Evolutionary conservation across 2,888 invertebrate genomes (phyloP).

Genomic region (Diplazon laetatorius): DNA sequence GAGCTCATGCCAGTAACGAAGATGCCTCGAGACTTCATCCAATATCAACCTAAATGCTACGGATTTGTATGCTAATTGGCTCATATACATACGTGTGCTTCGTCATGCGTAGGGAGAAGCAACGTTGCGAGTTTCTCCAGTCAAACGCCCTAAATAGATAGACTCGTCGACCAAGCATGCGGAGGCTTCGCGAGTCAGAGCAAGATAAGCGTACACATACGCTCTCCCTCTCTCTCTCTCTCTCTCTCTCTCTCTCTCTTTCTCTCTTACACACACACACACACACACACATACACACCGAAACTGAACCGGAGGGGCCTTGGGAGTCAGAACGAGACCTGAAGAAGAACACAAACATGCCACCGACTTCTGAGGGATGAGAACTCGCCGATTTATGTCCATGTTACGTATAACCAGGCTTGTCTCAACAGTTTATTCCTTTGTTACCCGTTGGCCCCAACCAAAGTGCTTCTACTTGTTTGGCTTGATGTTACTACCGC

Average conservation of each 20-base stretch:
- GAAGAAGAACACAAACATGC: slow-evolving; percentile 49
- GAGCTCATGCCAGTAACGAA: slow-evolving; percentile 49
- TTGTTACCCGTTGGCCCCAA: slow-evolving; percentile 30
- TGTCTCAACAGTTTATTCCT: slow-evolving; percentile 51
- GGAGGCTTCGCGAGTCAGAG: slow-evolving; percentile 14
- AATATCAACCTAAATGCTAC: slow-evolving; percentile 76
- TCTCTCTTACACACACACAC: not conserved
- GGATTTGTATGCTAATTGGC: slow-evolving; percentile 77
- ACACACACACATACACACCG: not conserved
- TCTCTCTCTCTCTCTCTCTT: not conserved
- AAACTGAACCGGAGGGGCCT: slow-evolving; percentile 2
- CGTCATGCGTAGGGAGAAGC: slow-evolving; percentile 50
- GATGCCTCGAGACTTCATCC: slow-evolving; percentile 60
- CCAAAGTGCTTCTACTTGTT: slow-evolving; percentile 32
- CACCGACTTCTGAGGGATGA: slow-evolving; percentile 50
- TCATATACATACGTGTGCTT: slow-evolving; percentile 72
- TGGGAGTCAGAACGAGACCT: slow-evolving; percentile 27
- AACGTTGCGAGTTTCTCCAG: slow-evolving; percentile 46
- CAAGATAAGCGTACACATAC: slow-evolving; percentile 30
- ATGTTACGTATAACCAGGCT: slow-evolving; percentile 46
- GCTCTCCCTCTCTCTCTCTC: not conserved
- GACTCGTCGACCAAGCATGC: slow-evolving; percentile 58
- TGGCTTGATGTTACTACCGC: slow-evolving; percentile 21
- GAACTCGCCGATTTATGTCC: slow-evolving; percentile 52
- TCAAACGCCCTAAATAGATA: slow-evolving; percentile 69